These are phyloP conservation scores for Valencia hispanica DNA, from an alignment of 2,797 vertebrate genomes.

Conservation along the genomic window DNA sequence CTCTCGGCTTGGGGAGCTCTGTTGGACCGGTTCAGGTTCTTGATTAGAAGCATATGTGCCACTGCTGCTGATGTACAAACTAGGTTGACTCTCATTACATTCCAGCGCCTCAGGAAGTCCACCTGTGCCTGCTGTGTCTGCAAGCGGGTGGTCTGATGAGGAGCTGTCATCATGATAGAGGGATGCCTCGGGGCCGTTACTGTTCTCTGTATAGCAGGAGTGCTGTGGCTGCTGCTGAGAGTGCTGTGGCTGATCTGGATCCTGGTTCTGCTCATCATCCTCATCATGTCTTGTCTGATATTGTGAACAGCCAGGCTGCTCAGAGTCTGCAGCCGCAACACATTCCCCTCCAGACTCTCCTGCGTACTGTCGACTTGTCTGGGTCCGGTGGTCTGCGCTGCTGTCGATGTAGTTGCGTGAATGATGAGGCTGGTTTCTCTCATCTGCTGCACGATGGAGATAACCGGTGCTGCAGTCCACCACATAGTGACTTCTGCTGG, in stretches of 20 bases:
- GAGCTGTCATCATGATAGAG: constrained; percentile 78
- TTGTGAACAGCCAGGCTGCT: constrained; percentile 76
- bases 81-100: constrained; percentile 78
- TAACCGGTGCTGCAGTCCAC: constrained; percentile 81
- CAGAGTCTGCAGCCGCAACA: constrained; percentile 73
- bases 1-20: constrained; percentile 65
- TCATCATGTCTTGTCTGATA: constrained; percentile 61
- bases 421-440: constrained; percentile 63
- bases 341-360: constrained; percentile 61
- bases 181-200: constrained; percentile 74
- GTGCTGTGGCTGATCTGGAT: constrained; percentile 77
- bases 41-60: constrained; percentile 77
- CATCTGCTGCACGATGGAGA: constrained; percentile 66
- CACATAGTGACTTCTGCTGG: constrained; percentile 70
- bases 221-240: constrained; percentile 77
- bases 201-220: constrained; percentile 78
- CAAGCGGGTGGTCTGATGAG: constrained; percentile 73
- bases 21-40: constrained; percentile 66
- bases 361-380: constrained; percentile 65
- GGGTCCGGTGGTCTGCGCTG: constrained; percentile 76
- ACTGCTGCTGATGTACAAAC: constrained; percentile 82
- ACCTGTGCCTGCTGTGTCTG: constrained; percentile 74
- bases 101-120: constrained; percentile 76
- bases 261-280: constrained; percentile 73
- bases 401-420: constrained; percentile 83